Base-by-base conservation (phyloP, 1,140 invertebrate genomes). In the Sycophila sp. region DNA sequence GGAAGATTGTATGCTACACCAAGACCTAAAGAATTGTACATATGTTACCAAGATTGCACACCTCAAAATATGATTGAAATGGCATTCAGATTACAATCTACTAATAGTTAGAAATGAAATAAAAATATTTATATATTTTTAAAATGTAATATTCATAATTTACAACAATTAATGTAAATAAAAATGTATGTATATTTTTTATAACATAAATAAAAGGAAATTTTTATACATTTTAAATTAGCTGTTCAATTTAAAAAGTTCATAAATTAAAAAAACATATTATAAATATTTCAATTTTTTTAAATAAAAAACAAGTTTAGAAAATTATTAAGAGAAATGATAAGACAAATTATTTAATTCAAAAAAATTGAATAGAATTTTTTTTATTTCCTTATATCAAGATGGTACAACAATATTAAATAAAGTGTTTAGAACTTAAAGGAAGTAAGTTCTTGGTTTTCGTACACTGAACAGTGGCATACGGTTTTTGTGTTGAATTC, bases 361-460 rank as follows among this genome's bases (percentile, higher is more conserved):
- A n/a, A n/a, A 22, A 47, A 17, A 34, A 34, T 19, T 47, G 6
- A 40, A 28, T 40, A 40, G 10, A 40, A 28, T 45, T 58, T 56
- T 67, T 58, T 75, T 73, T 79, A 78, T 76, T 76, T 76, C 36
- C 34, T 68, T 69, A 34, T 72, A n/a, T 2, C 47, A 69, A 63
- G 38, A 55, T 70, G 24, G 63, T 70, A 70, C 68, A 70, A 47
- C 15, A 19, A 17, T 69, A 64, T 53, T n/a, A 64, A 69, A 55
- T 45, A 3, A 69, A 55, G 34, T 42, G 28, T 11, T 5, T 45
- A 32, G 30, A 60, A 24, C 15, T 89, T 94, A 96, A 87, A 94
- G 88, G 91, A 96, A 97, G 85, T 96, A 96, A 73, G 97, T 99
- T 87, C 93, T 93, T 80, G 97, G 97, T 87, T 96, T 93, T 78